Base-by-base conservation (phyloP, 2,113 vertebrate species). In the Pseudonaja textilis region DNA sequence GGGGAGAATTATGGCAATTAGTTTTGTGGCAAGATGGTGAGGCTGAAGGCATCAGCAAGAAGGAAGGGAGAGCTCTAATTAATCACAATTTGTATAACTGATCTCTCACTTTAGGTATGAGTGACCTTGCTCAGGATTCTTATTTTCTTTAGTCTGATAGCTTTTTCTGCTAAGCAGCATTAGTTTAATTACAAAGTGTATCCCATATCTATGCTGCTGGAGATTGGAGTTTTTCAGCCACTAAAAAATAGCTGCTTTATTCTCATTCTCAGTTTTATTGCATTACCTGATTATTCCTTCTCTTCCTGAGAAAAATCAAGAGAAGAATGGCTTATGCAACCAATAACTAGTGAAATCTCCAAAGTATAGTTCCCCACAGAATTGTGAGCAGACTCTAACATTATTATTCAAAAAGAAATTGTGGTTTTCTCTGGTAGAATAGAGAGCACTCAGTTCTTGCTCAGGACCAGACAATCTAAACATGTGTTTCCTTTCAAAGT, bases 111-210 rank as follows among this genome's bases (percentile, higher is more conserved):
- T 92, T 42, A 88, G 0, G 20, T 87, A 11, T 96, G 89, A 94
- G 87, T 93, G 95, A 74, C 89, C 39, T 91, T 94, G 81, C 94
- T 22, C 88, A 92, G 85, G 93, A 91, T 87, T 95, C 61, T 96
- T 95, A 39, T 26, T 92, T 95, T 85, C 92, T 34, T n/a, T 61
- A 29, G 85, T 42, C 4, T 93, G n/a, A 34, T 18, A 23, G 87
- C 89, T 74, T 93, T 91, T 89, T 1, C 2, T 3, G 1, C 22
- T 93, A 85, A 92, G 50, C 11, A 55, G 3, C 0, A 0, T 2
- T 47, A 3, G n/a, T 61, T 5, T 20, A 14, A 29, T 29, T 0
- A 5, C 87, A 92, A 12, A 90, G 56, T 25, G n/a, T 23, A 10
- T 52, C 45, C n/a, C 2, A 1, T 90, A 85, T 93, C 94, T 29